These are phyloP conservation scores for Eupleurogrammus muticus DNA, from an alignment of 2,797 vertebrate species.

Conservation along the genomic window DNA sequence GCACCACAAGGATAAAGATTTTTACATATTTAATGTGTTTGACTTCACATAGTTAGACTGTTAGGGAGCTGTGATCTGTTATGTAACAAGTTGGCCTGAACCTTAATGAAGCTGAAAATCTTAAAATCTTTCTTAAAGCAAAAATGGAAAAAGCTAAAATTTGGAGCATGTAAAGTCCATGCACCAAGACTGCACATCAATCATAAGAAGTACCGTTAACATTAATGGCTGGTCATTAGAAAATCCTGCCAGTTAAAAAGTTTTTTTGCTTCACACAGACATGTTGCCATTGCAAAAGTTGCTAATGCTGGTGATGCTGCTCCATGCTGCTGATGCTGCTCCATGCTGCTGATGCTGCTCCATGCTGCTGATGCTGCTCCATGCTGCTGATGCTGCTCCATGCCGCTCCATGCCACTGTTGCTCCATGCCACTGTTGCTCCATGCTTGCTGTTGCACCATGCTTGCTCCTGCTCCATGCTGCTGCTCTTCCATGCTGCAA, in stretches of 20 bases:
- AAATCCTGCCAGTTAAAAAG: constrained; percentile 23
- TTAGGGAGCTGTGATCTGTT: not conserved
- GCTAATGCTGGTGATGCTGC: too few species aligned
- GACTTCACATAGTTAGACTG: not conserved
- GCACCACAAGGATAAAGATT: not conserved
- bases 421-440: too few species aligned
- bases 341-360: too few species aligned
- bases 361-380: too few species aligned
- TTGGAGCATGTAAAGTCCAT: not conserved
- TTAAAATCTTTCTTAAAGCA: too few species aligned
- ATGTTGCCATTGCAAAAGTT: too few species aligned
- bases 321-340: too few species aligned
- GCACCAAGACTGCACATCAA: not conserved
- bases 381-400: too few species aligned
- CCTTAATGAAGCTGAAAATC: too few species aligned
- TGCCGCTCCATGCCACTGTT: too few species aligned
- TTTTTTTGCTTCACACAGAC: constrained; percentile 21
- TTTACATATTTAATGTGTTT: not conserved
- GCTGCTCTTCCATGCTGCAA: constrained; percentile 35
- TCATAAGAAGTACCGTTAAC: not conserved
- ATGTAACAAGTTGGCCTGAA: not conserved
- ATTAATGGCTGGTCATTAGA: not conserved
- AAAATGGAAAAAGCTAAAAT: not conserved
- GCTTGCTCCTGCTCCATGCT: not conserved
- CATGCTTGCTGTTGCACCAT: too few species aligned